phyloP scores from a whole-genome alignment of 2,797 vertebrate species.

The Crocidura indochinensis region DNA sequence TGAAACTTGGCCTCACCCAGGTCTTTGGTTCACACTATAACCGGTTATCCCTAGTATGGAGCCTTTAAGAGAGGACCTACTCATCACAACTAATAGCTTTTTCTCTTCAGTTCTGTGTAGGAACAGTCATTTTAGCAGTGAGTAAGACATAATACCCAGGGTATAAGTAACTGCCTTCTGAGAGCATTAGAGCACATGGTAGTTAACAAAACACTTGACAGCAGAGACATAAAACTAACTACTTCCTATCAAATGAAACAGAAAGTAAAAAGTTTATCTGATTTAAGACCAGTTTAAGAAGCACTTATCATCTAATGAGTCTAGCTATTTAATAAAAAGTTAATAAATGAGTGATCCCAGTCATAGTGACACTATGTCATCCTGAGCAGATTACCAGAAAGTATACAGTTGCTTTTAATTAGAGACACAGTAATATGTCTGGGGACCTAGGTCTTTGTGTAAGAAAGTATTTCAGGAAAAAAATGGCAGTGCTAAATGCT shows the following conservation, averaged over 20 bases:
- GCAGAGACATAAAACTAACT: constrained; percentile 2
- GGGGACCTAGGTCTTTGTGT: background rate
- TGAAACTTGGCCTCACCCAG: constrained; percentile 9
- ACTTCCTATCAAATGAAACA: constrained; percentile 33
- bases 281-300: constrained; percentile 42
- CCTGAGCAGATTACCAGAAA: background rate
- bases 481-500: background rate
- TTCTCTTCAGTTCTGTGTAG: constrained; percentile 4
- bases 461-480: constrained; percentile 1
- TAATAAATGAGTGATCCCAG: background rate
- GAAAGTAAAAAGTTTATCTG: constrained; percentile 43
- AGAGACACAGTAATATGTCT: background rate
- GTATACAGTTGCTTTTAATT: background rate
- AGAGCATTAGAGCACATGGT: constrained; percentile 36
- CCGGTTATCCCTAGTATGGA: background rate
- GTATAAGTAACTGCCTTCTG: background rate
- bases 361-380: background rate
- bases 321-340: constrained; percentile 18
- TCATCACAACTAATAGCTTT: background rate
- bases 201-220: constrained; percentile 44
- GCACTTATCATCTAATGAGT: constrained; percentile 22
- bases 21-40: background rate
- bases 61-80: background rate
- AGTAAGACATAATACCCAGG: background rate
- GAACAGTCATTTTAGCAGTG: background rate